These are phyloP conservation scores for Cyrtodaria siliqua DNA, from an alignment of 2,888 invertebrate species.

Conservation along the genomic window DNA sequence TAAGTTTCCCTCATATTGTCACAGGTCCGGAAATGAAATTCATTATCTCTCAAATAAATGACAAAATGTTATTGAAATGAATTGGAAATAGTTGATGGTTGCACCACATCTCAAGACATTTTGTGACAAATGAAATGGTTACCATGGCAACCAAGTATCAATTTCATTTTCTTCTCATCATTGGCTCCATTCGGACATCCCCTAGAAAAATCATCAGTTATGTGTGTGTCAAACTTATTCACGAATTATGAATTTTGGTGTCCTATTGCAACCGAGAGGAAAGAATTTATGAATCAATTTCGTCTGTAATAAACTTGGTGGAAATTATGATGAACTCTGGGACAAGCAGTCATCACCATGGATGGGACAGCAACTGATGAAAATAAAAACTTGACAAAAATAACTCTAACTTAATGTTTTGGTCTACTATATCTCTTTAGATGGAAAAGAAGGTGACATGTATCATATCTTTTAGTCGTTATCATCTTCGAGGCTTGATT, in stretches of 20 bases:
- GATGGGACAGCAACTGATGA: too few species aligned
- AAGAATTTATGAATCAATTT: slow-evolving; percentile 53
- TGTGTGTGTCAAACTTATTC: slow-evolving; percentile 52
- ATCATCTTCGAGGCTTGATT: too few species aligned
- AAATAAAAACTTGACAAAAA: too few species aligned
- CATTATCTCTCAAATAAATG: slow-evolving; percentile 65
- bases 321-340: slow-evolving; percentile 9
- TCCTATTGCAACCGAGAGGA: slow-evolving; percentile 43
- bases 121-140: slow-evolving; percentile 66
- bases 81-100: slow-evolving; percentile 64
- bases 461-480: too few species aligned
- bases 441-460: too few species aligned
- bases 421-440: too few species aligned
- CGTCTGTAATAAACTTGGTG: slow-evolving; percentile 29
- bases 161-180: slow-evolving; percentile 57
- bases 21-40: slow-evolving; percentile 64
- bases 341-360: too few species aligned
- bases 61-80: slow-evolving; percentile 67
- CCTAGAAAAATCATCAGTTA: slow-evolving; percentile 52
- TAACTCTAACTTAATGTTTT: too few species aligned
- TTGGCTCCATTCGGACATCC: slow-evolving; percentile 62
- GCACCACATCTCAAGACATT: slow-evolving; percentile 60
- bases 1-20: slow-evolving; percentile 50
- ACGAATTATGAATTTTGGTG: slow-evolving; percentile 61
- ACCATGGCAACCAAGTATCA: slow-evolving; percentile 55